A percentile compares a stretch with the other conserved stretches of the same genome.
These are phyloP conservation scores for Geophilus truncorum DNA, from an alignment of 2,888 invertebrate genomes.

Conservation along the genomic window DNA sequence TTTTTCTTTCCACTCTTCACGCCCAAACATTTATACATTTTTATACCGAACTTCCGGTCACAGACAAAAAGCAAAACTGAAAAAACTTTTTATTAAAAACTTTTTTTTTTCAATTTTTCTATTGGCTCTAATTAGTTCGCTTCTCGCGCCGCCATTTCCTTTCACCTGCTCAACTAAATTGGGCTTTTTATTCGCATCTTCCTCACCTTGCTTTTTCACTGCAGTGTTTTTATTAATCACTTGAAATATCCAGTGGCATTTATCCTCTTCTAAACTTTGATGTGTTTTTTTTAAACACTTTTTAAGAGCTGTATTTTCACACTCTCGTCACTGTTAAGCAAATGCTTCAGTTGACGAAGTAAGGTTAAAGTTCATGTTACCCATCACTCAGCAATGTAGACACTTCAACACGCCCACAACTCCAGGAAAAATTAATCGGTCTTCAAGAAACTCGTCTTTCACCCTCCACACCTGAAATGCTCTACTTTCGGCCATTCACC, in stretches of 20 bases:
- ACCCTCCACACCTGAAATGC: background rate
- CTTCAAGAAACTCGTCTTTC: conserved; percentile 4
- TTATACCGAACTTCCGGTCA: background rate
- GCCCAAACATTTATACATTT: background rate
- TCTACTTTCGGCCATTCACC: background rate
- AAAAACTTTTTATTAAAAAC: background rate
- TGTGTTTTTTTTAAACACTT: too few relatives aligned
- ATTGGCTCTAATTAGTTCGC: background rate
- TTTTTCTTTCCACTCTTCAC: background rate
- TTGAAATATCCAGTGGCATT: background rate
- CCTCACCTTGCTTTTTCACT: too few relatives aligned
- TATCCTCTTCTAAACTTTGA: background rate
- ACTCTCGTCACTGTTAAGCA: background rate
- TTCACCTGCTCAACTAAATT: background rate
- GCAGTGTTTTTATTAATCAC: too few relatives aligned
- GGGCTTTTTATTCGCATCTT: background rate
- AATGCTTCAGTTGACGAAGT: background rate
- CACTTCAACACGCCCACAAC: background rate
- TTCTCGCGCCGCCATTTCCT: background rate
- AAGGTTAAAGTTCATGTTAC: background rate
- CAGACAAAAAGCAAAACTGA: background rate
- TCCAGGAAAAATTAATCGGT: conserved; percentile 10
- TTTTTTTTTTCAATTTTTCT: background rate
- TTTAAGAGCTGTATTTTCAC: background rate
- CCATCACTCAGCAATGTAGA: background rate